phyloP scores from a whole-genome alignment of 2,113 vertebrate genomes.

The Syngnathus typhle region DNA sequence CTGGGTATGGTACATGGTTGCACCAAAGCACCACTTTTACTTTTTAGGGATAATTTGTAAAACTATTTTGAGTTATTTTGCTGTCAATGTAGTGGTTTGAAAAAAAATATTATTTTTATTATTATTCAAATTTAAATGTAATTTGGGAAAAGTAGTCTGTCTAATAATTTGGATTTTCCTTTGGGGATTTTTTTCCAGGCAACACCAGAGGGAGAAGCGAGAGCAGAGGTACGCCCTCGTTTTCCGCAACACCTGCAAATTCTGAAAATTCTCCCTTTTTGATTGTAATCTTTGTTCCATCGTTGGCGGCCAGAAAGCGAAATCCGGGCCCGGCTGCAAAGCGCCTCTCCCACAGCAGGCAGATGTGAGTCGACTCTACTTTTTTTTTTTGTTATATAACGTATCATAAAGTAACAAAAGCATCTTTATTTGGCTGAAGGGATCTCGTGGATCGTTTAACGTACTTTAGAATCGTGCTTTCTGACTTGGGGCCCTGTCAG shows the following conservation, averaged over 20 bases:
- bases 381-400: constrained; percentile 32
- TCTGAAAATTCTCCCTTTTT: constrained; percentile 9
- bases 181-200: constrained; percentile 29
- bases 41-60: neutral
- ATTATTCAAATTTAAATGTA: neutral
- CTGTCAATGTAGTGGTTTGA: neutral
- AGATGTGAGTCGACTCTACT: constrained; percentile 80
- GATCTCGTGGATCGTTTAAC: constrained; percentile 2
- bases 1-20: neutral
- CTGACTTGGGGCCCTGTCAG: neutral
- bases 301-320: constrained; percentile 82
- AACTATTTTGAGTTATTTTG: neutral
- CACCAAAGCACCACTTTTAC: neutral
- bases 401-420: constrained; percentile 34
- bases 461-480: neutral
- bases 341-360: constrained; percentile 84
- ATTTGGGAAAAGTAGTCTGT: neutral
- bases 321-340: constrained; percentile 92
- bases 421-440: constrained; percentile 17
- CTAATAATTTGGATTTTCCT: neutral
- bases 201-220: constrained; percentile 85
- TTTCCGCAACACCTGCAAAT: constrained; percentile 23
- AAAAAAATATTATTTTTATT: neutral
- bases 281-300: constrained; percentile 38
- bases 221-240: constrained; percentile 79